These are phyloP conservation scores for Therioaphis trifolii DNA, from an alignment of 2,888 invertebrate species.

Conservation along the genomic window DNA sequence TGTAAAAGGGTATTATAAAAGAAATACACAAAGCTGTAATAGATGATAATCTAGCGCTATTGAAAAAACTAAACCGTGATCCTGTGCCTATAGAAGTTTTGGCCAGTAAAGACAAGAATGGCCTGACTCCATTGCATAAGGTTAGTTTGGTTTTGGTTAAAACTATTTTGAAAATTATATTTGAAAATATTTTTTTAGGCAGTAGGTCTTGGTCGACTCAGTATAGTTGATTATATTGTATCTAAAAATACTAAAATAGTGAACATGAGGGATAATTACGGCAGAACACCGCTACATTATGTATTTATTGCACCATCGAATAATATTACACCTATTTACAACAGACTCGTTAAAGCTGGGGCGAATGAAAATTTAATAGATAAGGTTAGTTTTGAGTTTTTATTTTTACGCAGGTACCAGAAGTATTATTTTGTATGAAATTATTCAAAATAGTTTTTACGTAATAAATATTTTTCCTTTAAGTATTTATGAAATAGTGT, in stretches of 20 bases:
- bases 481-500: too few relatives aligned
- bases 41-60: conserved; percentile 79
- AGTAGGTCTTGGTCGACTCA: conserved; percentile 82
- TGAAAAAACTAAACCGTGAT: conserved; percentile 76
- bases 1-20: conserved; percentile 79
- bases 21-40: conserved; percentile 84
- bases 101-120: conserved; percentile 82
- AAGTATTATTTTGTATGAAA: neutral
- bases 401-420: neutral
- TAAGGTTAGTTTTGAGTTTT: conserved; percentile 75
- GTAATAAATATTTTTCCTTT: neutral
- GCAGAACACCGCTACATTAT: conserved; percentile 89
- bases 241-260: conserved; percentile 78
- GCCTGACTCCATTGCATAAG: conserved; percentile 88
- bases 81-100: conserved; percentile 80
- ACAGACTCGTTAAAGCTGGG: conserved; percentile 82
- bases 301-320: conserved; percentile 77
- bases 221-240: conserved; percentile 80
- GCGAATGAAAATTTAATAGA: conserved; percentile 87
- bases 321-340: conserved; percentile 82
- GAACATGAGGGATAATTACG: conserved; percentile 81
- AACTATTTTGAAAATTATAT: too few relatives aligned
- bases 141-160: conserved; percentile 69
- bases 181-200: too few relatives aligned
- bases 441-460: neutral